phyloP scores from a whole-genome alignment of 2,888 invertebrate species.

The Callimorpha dominula region DNA sequence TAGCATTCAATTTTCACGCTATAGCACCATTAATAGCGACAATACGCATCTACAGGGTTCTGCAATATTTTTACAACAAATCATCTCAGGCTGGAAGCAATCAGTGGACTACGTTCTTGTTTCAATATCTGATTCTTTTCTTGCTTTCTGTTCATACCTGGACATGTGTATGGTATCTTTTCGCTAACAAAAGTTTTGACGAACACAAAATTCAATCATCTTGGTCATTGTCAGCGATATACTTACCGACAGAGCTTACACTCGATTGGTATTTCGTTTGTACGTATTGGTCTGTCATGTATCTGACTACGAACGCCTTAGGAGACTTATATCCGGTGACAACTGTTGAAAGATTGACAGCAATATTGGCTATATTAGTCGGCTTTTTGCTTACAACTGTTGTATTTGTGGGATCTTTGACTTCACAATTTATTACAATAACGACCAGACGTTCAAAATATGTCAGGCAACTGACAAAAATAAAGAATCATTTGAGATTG shows the following conservation, averaged over 20 bases:
- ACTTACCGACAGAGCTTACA: slow-evolving; percentile 73
- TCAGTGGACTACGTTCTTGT: slow-evolving; percentile 81
- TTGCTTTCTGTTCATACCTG: slow-evolving; percentile 79
- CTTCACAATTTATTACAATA: slow-evolving; percentile 83
- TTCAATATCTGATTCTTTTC: slow-evolving; percentile 81
- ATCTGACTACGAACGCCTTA: slow-evolving; percentile 79
- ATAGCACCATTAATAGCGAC: slow-evolving; percentile 76
- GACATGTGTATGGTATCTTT: slow-evolving; percentile 81
- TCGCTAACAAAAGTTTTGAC: slow-evolving; percentile 73
- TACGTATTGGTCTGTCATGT: slow-evolving; percentile 81
- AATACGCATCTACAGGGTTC: slow-evolving; percentile 75
- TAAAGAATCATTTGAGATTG: slow-evolving; percentile 75
- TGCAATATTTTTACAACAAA: slow-evolving; percentile 76
- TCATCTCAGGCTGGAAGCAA: slow-evolving; percentile 81
- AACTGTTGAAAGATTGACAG: slow-evolving; percentile 73
- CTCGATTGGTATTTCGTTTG: slow-evolving; percentile 82
- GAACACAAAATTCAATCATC: slow-evolving; percentile 70
- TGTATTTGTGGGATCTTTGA: slow-evolving; percentile 83
- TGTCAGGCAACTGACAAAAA: slow-evolving; percentile 76
- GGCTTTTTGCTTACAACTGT: slow-evolving; percentile 82
- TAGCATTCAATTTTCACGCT: slow-evolving; percentile 65
- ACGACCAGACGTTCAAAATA: slow-evolving; percentile 80
- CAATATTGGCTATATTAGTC: slow-evolving; percentile 71
- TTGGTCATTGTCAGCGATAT: slow-evolving; percentile 74
- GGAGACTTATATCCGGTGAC: slow-evolving; percentile 82